Evolutionary conservation across 2,797 vertebrate species (phyloP).

Genomic region (Sebastolobus alascanus): DNA sequence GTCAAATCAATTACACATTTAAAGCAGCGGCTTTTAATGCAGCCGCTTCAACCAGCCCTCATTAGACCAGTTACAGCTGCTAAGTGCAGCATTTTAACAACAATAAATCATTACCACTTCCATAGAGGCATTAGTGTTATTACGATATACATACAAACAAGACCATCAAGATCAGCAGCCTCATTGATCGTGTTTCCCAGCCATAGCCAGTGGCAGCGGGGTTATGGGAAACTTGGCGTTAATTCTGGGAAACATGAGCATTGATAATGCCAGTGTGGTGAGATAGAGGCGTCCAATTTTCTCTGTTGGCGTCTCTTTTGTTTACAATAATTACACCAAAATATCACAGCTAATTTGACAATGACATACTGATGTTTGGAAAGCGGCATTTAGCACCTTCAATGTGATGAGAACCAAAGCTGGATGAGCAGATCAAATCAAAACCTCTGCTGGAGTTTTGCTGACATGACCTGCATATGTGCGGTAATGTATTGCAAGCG

Average conservation of each 20-base stretch:
- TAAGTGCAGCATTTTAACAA: slow-evolving; percentile 28
- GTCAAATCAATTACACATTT: slow-evolving; percentile 3
- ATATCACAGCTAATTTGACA: slow-evolving; percentile 38
- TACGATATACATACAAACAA: slow-evolving; percentile 28
- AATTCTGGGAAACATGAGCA: neutral
- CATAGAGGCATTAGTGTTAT: slow-evolving; percentile 24
- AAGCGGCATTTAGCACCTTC: slow-evolving; percentile 9
- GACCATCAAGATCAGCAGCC: slow-evolving; percentile 16
- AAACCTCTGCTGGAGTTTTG: neutral
- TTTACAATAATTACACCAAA: slow-evolving; percentile 39
- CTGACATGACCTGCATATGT: neutral
- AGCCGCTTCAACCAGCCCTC: neutral
- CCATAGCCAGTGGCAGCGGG: neutral
- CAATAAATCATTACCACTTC: slow-evolving; percentile 38
- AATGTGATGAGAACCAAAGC: neutral
- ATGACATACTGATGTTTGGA: slow-evolving; percentile 28
- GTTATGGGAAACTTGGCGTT: slow-evolving; percentile 11
- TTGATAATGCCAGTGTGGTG: neutral
- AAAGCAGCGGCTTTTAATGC: neutral
- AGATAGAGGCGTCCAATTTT: slow-evolving; percentile 19
- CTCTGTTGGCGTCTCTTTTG: slow-evolving; percentile 33
- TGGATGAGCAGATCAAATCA: slow-evolving; percentile 2
- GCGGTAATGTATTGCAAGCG: neutral
- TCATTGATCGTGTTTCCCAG: neutral
- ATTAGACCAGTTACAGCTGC: slow-evolving; percentile 27